These are phyloP conservation scores for Myocastor coypus DNA, from an alignment of 2,113 vertebrate genomes.

Conservation along the genomic window DNA sequence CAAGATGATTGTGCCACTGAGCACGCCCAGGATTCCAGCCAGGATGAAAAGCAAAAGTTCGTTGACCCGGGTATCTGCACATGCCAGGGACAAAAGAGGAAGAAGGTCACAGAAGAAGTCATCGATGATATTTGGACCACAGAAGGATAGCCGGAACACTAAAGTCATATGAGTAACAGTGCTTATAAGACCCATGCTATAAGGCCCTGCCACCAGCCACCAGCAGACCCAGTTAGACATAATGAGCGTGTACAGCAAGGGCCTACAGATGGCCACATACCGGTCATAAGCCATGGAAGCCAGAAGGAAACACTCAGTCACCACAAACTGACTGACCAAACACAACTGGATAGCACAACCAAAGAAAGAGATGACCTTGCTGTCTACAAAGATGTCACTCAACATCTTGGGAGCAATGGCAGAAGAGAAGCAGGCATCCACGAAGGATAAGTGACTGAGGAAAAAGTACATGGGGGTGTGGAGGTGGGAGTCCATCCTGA, in stretches of 20 bases:
- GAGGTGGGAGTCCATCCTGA: conserved; percentile 56
- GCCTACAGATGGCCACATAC: conserved; percentile 65
- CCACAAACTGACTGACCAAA: conserved; percentile 60
- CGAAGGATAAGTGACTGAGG: conserved; percentile 75
- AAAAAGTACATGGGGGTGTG: conserved; percentile 74
- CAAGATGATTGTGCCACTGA: conserved; percentile 59
- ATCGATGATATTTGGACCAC: too few species aligned
- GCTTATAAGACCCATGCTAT: background rate
- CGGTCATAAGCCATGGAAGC: conserved; percentile 71
- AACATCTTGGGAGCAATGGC: conserved; percentile 70
- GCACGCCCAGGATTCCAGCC: conserved; percentile 32
- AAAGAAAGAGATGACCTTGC: conserved; percentile 65
- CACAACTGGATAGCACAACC: conserved; percentile 68
- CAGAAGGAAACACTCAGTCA: conserved; percentile 74
- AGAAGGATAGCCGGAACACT: too few species aligned
- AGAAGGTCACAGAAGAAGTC: conserved; percentile 66
- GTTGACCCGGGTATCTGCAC: conserved; percentile 60
- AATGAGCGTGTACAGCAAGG: conserved; percentile 57
- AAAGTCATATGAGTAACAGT: too few species aligned
- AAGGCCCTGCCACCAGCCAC: background rate
- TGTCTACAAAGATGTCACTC: conserved; percentile 64
- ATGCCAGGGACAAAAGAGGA: conserved; percentile 60
- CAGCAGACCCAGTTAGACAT: conserved; percentile 61
- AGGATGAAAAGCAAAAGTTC: conserved; percentile 60
- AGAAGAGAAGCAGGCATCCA: conserved; percentile 75